These are phyloP conservation scores for Pseudotriccus pelzelni DNA, from an alignment of 2,797 vertebrate genomes.

Conservation along the genomic window DNA sequence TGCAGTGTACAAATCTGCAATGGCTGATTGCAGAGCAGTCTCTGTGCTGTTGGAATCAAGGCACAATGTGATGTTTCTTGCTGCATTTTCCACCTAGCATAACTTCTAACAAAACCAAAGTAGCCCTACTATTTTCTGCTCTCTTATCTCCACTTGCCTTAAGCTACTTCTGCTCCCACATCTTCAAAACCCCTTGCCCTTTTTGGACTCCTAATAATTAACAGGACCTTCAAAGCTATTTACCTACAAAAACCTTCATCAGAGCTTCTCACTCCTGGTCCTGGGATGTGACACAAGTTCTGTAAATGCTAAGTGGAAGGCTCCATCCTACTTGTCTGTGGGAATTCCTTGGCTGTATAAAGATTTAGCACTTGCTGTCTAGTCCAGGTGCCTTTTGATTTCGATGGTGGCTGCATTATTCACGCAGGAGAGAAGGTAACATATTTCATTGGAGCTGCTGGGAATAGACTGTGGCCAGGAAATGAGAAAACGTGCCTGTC, in stretches of 20 bases:
- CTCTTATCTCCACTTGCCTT: not conserved
- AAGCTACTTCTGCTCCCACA: not conserved
- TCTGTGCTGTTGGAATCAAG: not conserved
- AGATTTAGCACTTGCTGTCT: not conserved
- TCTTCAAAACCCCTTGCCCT: not conserved
- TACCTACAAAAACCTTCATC: not conserved
- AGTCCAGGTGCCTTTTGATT: conserved; percentile 5
- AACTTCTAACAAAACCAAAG: not conserved
- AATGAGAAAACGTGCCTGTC: not conserved
- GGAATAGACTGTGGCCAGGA: conserved; percentile 21
- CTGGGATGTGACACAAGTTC: not conserved
- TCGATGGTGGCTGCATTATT: not conserved
- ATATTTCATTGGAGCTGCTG: not conserved
- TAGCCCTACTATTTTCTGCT: not conserved
- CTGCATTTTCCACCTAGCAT: not conserved
- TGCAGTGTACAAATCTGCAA: not conserved
- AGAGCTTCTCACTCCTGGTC: not conserved
- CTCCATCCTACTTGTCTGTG: not conserved
- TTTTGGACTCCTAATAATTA: not conserved
- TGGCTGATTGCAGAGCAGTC: not conserved
- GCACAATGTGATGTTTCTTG: not conserved
- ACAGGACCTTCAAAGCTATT: not conserved
- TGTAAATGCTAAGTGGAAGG: not conserved
- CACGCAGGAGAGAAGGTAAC: not conserved
- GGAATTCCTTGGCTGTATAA: not conserved